Conservation (phyloP, 2,797 vertebrate species). For the Sebastolobus alascanus region DNA sequence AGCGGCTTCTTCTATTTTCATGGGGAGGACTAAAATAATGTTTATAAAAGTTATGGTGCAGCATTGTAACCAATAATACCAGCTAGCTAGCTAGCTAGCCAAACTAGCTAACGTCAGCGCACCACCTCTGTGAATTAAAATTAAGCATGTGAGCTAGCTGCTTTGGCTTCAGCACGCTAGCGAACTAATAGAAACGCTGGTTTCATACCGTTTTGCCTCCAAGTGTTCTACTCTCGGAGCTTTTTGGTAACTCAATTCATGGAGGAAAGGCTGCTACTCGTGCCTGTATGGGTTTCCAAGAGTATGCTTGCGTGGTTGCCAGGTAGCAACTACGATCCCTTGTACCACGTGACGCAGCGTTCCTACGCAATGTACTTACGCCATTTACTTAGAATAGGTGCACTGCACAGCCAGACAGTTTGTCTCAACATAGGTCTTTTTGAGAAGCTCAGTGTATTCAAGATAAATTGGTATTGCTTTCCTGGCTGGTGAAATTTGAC, state of each 20-base stretch:
- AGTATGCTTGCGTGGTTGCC: conserved; percentile 72
- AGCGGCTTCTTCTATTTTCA: not conserved
- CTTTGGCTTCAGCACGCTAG: not conserved
- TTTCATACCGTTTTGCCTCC: conserved; percentile 39
- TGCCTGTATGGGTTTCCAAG: not conserved
- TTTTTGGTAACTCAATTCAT: conserved; percentile 24
- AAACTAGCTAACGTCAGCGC: conserved; percentile 46
- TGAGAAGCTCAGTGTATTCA: not conserved
- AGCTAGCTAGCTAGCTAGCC: conserved; percentile 7
- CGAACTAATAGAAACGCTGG: rapidly evolving
- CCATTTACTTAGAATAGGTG: not conserved
- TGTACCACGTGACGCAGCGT: conserved; percentile 20
- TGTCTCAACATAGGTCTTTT: not conserved
- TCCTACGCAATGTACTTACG: conserved; percentile 32
- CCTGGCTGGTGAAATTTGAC: not conserved
- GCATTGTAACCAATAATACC: not conserved
- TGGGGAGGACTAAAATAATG: rapidly evolving
- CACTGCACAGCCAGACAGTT: not conserved
- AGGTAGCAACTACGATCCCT: conserved; percentile 48
- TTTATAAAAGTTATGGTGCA: not conserved
- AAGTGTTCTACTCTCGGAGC: not conserved
- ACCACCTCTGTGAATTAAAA: not conserved
- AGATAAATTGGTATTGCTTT: not conserved
- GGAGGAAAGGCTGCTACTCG: conserved; percentile 9
- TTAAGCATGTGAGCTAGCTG: not conserved